These are phyloP conservation scores for Drosophila putrida DNA, from an alignment of 2,888 invertebrate genomes.

Conservation along the genomic window DNA sequence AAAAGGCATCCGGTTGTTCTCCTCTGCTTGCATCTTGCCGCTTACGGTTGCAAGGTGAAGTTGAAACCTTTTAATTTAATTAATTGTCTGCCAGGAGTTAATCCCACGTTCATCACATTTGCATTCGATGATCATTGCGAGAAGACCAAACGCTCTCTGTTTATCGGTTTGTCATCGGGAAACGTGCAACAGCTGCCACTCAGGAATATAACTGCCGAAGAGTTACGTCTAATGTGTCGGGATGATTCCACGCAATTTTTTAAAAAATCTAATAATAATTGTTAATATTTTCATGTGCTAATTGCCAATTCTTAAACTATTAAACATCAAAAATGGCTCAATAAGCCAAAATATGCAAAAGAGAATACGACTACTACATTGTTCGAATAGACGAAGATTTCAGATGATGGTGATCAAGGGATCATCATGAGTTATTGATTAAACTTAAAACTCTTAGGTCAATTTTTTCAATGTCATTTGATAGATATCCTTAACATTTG, in stretches of 20 bases:
- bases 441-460: too few species aligned
- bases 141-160: neutral
- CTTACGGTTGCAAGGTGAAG: neutral
- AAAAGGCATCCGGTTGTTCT: slow-evolving; percentile 32
- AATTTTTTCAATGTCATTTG: too few species aligned
- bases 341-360: too few species aligned
- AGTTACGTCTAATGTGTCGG: neutral
- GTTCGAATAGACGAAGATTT: too few species aligned
- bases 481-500: too few species aligned
- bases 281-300: too few species aligned
- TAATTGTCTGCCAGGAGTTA: too few species aligned
- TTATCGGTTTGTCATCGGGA: slow-evolving; percentile 34
- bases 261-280: neutral
- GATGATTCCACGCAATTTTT: neutral
- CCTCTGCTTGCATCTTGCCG: slow-evolving; percentile 11
- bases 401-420: too few species aligned
- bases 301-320: too few species aligned
- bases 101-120: slow-evolving; percentile 38
- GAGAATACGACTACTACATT: too few species aligned
- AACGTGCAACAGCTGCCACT: slow-evolving; percentile 1
- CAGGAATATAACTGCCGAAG: neutral
- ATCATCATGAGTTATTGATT: too few species aligned
- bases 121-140: neutral
- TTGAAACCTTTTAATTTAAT: slow-evolving; percentile 21
- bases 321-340: too few species aligned